Conservation (phyloP, 2,888 invertebrate species). For the Brenthis daphne region DNA sequence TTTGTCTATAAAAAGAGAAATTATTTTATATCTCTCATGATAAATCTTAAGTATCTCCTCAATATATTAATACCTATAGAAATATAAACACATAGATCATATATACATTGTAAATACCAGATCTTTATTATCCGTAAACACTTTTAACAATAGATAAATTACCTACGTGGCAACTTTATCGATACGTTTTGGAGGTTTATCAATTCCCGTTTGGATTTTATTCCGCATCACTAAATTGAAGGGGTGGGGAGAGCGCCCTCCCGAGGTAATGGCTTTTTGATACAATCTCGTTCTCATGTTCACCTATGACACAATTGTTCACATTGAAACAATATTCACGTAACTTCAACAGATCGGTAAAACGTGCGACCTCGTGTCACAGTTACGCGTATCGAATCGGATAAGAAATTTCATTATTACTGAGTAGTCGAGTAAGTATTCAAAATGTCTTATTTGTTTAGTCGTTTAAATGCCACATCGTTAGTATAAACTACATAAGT, state of each 20-base stretch:
- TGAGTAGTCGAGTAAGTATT: constrained; percentile 36
- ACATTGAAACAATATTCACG: constrained; percentile 73
- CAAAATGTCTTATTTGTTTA: constrained; percentile 44
- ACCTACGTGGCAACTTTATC: constrained; percentile 56
- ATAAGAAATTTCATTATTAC: constrained; percentile 50
- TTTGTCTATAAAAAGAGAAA: neutral
- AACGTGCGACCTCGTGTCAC: constrained; percentile 58
- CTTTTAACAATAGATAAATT: constrained; percentile 54
- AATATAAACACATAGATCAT: too few relatives aligned
- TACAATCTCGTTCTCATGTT: constrained; percentile 59
- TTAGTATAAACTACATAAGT: constrained; percentile 54
- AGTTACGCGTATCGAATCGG: constrained; percentile 56
- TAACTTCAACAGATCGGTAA: constrained; percentile 61
- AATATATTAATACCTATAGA: neutral
- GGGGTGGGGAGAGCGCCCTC: constrained; percentile 55
- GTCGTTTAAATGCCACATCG: constrained; percentile 52
- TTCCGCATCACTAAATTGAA: constrained; percentile 59
- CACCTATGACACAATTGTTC: constrained; percentile 65
- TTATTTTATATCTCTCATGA: neutral
- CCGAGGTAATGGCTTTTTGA: constrained; percentile 67
- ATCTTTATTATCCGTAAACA: constrained; percentile 61
- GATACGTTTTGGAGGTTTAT: constrained; percentile 56
- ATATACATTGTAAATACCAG: neutral
- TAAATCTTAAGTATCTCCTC: neutral
- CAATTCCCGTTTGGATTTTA: constrained; percentile 75